Evolutionary conservation across 2,113 vertebrate genomes (phyloP).

Genomic region (Clarias gariepinus): DNA sequence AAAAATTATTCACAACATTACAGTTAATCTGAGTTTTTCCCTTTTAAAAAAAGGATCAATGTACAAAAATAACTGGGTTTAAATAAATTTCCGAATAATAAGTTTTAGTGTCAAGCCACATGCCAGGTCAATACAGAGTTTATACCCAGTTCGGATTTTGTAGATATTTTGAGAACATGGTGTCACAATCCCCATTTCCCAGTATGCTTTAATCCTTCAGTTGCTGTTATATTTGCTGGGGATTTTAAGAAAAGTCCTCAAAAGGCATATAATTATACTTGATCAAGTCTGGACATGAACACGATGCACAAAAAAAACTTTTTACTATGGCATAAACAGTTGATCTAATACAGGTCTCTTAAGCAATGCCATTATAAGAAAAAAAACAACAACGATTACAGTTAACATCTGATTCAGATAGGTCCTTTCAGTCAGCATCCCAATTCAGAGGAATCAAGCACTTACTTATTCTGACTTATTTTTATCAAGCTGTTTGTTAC

Average conservation of each 20-base stretch:
- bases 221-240: constrained; percentile 48
- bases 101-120: constrained; percentile 28
- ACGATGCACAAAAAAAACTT: constrained; percentile 2
- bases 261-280: constrained; percentile 46
- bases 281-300: constrained; percentile 7
- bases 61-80: constrained; percentile 22
- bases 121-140: not conserved
- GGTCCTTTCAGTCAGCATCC: constrained; percentile 13
- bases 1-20: constrained; percentile 22
- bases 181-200: constrained; percentile 3
- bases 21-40: constrained; percentile 33
- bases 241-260: constrained; percentile 58
- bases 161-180: constrained; percentile 5
- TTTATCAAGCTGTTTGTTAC: not conserved
- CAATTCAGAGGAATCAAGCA: constrained; percentile 26
- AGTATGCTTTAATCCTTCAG: constrained; percentile 54
- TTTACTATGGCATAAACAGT: not conserved
- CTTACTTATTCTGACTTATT: not conserved
- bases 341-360: not conserved
- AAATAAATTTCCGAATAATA: constrained; percentile 2
- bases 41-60: constrained; percentile 41
- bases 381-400: constrained; percentile 7
- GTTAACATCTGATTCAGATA: constrained; percentile 23
- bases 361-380: constrained; percentile 4
- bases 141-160: not conserved